Evolutionary conservation across 2,113 vertebrate genomes (phyloP), one percentile per base, ranked within the genome.

Genomic region (Caloenas nicobarica): DNA sequence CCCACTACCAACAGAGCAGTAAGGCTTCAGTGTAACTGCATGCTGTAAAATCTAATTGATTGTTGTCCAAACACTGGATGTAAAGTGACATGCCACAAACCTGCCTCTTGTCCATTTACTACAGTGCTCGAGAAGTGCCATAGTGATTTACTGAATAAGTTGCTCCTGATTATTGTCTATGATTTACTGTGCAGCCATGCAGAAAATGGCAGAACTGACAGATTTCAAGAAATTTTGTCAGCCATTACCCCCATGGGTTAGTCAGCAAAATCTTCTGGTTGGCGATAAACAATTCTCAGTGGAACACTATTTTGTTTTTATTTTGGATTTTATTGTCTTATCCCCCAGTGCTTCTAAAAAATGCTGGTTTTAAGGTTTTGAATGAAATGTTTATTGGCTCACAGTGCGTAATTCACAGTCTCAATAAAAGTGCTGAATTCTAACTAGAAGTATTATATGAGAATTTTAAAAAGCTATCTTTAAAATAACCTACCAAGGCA

Each of bases 381-480:
- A 97, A 94, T 95, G 84, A 96, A 96, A 91, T 93, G 70, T 96
- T 95, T 96, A 93, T 95, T 89, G 92, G 56, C 38, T 96, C 60
- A 66, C 54, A 82, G 65, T 88, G 78, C 81, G 53, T 73, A 70
- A 85, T 94, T 96, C 97, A 95, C 85, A 44, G 76, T 88, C 62
- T 56, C 86, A 36, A 65, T 91, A 91, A 95, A 90, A 93, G 48
- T 95, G 69, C 17, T 93, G 50, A 91, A 58, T 94, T 61, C 29
- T 91, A 93, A 91, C 81, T 69, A 76, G 71, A 78, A 88, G 44
- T 71, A 74, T 94, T 88, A 91, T 71, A 95, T 68, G 70, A 91
- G 65, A 95, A 95, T 92, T 95, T 91, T 93, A 53, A 90, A 92
- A 89, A 94, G 62, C 48, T 71, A 23, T 88, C 91, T 94, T 94